Conservation (phyloP, 2,797 vertebrate genomes). For the Phylloscopus collybita region DNA sequence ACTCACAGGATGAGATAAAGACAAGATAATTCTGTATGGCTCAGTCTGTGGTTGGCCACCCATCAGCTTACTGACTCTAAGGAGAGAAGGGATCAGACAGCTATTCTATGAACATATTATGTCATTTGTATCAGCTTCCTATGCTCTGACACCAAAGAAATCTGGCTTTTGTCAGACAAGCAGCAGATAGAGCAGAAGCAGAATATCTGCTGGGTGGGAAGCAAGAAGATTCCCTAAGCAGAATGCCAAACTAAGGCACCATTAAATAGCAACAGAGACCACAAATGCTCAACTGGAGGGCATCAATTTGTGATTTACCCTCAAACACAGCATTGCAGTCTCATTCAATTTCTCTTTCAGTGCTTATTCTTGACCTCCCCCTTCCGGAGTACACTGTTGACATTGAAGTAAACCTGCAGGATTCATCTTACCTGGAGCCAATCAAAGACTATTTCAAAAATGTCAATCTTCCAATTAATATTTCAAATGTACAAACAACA, state of each 20-base stretch:
- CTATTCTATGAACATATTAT: not conserved
- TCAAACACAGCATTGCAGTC: not conserved
- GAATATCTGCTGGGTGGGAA: not conserved
- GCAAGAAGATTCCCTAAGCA: not conserved
- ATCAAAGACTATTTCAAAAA: conserved; percentile 60
- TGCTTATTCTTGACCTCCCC: not conserved
- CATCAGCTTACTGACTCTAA: not conserved
- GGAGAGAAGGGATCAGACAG: not conserved
- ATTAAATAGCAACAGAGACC: not conserved
- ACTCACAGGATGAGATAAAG: not conserved
- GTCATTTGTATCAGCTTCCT: not conserved
- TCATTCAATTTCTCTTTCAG: conserved; percentile 48
- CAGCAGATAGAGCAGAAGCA: not conserved
- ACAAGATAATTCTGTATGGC: not conserved
- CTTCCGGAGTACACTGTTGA: conserved; percentile 49
- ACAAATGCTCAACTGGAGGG: not conserved
- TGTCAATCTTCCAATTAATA: conserved; percentile 29
- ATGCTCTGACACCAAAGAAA: not conserved
- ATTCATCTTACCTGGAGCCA: conserved; percentile 53
- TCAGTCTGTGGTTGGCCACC: not conserved
- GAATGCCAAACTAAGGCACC: not conserved
- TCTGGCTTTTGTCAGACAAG: not conserved
- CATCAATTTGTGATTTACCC: not conserved
- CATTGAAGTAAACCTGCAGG: conserved; percentile 70
- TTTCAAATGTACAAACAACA: not conserved